A percentile compares a stretch with the other conserved stretches of the same genome.
phyloP scores from a whole-genome alignment of 2,113 vertebrate species.

The Uropsilus gracilis region DNA sequence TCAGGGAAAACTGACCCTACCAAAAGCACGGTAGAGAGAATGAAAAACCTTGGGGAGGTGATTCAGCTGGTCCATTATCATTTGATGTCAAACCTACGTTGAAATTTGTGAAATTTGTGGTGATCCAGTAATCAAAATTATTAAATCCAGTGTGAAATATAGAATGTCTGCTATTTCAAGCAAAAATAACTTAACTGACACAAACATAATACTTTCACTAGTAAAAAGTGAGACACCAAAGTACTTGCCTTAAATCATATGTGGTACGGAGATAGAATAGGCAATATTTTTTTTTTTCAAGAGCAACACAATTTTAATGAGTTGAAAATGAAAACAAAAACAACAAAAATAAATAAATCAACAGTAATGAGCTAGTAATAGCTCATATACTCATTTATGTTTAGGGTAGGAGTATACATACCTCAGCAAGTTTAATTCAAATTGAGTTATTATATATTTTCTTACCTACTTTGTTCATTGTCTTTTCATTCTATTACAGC shows the following conservation, averaged over 20 bases:
- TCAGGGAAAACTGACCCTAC: not conserved
- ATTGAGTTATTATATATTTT: not conserved
- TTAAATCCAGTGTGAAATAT: not conserved
- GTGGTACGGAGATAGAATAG: not conserved
- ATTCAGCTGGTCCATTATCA: not conserved
- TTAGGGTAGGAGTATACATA: not conserved
- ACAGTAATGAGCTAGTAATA: not conserved
- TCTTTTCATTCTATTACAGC: not conserved
- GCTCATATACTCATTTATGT: not conserved
- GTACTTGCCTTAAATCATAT: not conserved
- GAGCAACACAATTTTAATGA: not conserved
- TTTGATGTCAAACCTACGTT: not conserved
- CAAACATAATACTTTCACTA: not conserved
- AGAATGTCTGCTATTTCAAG: not conserved
- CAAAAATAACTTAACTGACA: not conserved
- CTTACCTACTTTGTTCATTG: not conserved
- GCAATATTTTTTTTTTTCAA: not conserved
- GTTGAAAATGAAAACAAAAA: not conserved
- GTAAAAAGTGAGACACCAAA: not conserved
- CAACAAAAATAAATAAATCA: not conserved
- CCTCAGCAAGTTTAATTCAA: not conserved
- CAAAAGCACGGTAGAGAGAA: not conserved
- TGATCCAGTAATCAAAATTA: not conserved
- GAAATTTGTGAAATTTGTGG: not conserved
- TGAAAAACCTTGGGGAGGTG: rapidly evolving